Percentiles rank a stretch among this genome's conserved stretches.
These are phyloP conservation scores for Ceramica pisi DNA, from an alignment of 2,888 invertebrate genomes.

Conservation along the genomic window DNA sequence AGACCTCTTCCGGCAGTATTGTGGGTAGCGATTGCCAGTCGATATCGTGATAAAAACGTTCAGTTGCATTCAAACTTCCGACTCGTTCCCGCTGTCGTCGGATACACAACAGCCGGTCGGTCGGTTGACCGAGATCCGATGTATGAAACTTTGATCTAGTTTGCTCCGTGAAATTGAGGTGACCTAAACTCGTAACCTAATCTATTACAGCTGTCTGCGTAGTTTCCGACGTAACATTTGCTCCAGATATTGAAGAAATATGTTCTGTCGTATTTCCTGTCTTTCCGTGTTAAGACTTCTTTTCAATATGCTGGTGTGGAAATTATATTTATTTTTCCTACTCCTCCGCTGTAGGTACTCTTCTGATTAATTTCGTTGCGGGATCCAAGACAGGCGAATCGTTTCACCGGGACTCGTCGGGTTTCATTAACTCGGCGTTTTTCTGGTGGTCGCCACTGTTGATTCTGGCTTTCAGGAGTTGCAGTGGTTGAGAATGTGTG, in stretches of 20 bases:
- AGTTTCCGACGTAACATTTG: background rate
- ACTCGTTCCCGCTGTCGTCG: background rate
- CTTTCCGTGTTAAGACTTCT: background rate
- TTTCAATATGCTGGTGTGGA: too few relatives aligned
- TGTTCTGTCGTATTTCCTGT: background rate
- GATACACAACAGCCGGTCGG: background rate
- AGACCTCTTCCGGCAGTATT: conserved; percentile 14
- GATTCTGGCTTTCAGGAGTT: too few relatives aligned
- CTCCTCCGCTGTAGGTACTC: too few relatives aligned
- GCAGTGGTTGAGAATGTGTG: too few relatives aligned
- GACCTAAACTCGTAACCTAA: conserved; percentile 8
- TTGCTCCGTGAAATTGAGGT: conserved; percentile 18
- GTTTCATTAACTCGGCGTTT: too few relatives aligned
- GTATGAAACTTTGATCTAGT: conserved; percentile 26
- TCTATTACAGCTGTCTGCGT: background rate
- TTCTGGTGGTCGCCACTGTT: too few relatives aligned
- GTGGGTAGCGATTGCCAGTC: background rate
- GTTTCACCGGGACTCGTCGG: too few relatives aligned
- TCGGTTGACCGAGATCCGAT: conserved; percentile 13
- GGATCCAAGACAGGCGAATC: too few relatives aligned
- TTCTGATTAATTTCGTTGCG: too few relatives aligned
- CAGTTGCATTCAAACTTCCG: conserved; percentile 16
- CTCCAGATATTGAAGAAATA: background rate
- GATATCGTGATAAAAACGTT: conserved; percentile 15
- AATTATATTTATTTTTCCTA: too few relatives aligned